These are phyloP conservation scores for Leptoteleia sp. DNA, from an alignment of 1,140 invertebrate genomes.

Conservation along the genomic window DNA sequence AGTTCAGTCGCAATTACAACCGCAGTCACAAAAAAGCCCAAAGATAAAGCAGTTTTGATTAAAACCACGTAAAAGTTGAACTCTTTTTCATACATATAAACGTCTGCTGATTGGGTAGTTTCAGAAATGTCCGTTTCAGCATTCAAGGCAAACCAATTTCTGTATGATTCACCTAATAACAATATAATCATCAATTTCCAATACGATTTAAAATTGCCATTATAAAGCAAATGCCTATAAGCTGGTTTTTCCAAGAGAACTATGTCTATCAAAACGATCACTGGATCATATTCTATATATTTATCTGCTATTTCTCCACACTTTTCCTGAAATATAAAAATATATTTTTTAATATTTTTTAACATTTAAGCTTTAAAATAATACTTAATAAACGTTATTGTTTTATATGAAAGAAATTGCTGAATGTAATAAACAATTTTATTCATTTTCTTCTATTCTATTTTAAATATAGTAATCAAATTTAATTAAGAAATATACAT, in stretches of 20 bases:
- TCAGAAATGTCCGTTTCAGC: background rate
- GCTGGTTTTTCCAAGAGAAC: conserved; percentile 89
- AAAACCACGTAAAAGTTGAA: conserved; percentile 76
- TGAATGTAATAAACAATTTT: no score
- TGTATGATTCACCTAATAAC: conserved; percentile 75
- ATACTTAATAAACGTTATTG: no score
- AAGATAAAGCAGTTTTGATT: conserved; percentile 70
- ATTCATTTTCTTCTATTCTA: no score
- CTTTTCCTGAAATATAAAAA: conserved; percentile 6
- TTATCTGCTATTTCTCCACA: conserved; percentile 90
- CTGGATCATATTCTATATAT: conserved; percentile 93
- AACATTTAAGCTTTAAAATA: conserved; percentile 2
- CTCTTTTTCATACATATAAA: conserved; percentile 62
- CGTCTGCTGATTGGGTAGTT: background rate
- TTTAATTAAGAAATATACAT: no score
- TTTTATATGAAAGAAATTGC: no score
- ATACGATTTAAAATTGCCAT: conserved; percentile 85
- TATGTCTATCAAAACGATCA: conserved; percentile 91
- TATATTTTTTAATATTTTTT: no score
- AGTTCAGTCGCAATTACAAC: conserved; percentile 73
- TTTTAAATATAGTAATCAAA: no score
- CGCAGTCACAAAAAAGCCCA: conserved; percentile 68
- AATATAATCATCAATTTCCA: conserved; percentile 78
- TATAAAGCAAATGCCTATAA: conserved; percentile 91
- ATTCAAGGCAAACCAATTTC: conserved; percentile 69